Base-by-base conservation (phyloP, 2,888 invertebrate species). In the Apeira syringaria region DNA sequence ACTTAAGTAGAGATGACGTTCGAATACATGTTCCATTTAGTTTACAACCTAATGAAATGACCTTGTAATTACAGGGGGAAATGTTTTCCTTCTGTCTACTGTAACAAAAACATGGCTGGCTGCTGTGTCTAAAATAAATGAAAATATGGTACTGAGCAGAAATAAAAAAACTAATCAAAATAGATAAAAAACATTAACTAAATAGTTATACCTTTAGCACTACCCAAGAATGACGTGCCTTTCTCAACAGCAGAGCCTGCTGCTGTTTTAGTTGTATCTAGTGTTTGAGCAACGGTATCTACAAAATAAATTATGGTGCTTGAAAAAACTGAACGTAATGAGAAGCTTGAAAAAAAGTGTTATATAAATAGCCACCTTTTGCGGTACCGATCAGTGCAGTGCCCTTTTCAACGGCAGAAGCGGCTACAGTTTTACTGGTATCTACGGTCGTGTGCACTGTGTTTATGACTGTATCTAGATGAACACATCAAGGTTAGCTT, bases 361-460 rank as follows among this genome's bases (percentile, higher is more conserved):
- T n/a, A n/a, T n/a, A 15, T 3, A 3, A 3, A 15, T 15, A 15
- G 15, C 9, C 36, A 47, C 31, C 67, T 75, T 71, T 75, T 47
- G 73, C 71, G 13, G 74, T 72, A 28, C 63, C 59, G 33, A 73
- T 69, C 74, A 33, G 76, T 53, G 66, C 50, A 8, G 71, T 61
- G 39, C 80, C 68, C 15, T 68, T 76, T 26, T 74, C 76, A 47
- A 74, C 56, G 8, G 74, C 74, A 1, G 68, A 56, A 3, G 70
- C 57, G 2, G 72, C 67, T 6, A 65, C 62, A 53, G 67, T 74
- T 56, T 74, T 77, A 5, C 74, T 74, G 7, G 64, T 62, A 42
- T 76, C 76, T 64, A 80, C 66, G 41, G 74, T 71, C 1, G 67
- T 33, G 11, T 63, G 50, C 30, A 74, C 62, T 25, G 72, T 73